phyloP scores from a whole-genome alignment of 2,888 invertebrate genomes.

The Cyclophora punctaria region DNA sequence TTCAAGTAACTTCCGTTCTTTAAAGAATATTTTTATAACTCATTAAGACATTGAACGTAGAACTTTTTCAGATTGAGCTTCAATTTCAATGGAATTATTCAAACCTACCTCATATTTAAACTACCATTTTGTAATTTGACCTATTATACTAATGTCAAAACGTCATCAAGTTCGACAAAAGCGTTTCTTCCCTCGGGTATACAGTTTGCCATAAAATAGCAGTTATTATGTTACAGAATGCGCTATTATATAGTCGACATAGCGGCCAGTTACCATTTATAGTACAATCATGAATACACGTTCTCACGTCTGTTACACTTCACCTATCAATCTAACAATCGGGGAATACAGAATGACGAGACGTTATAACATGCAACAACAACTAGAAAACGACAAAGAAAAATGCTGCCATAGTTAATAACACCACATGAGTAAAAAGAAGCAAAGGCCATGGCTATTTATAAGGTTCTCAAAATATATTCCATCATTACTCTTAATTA shows the following conservation, averaged over 20 bases:
- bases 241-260: conserved; percentile 39
- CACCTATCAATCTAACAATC: conserved; percentile 31
- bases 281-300: not conserved
- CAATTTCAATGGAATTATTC: not conserved
- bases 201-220: conserved; percentile 44
- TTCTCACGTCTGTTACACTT: conserved; percentile 38
- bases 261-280: conserved; percentile 8
- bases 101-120: not conserved
- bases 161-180: conserved; percentile 33
- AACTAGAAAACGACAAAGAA: no score
- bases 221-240: conserved; percentile 47
- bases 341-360: conserved; percentile 15
- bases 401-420: no score
- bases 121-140: conserved; percentile 1
- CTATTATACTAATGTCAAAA: conserved; percentile 25
- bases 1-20: no score
- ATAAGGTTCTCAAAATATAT: no score
- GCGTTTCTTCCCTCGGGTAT: conserved; percentile 29
- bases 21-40: no score
- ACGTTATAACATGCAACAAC: no score
- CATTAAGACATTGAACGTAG: no score
- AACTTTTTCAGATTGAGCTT: no score
- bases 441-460: no score
- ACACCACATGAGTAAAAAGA: no score
- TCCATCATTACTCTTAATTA: no score